Evolutionary conservation across 2,888 invertebrate species (phyloP).

Genomic region (Leptinotarsa tumamoca): DNA sequence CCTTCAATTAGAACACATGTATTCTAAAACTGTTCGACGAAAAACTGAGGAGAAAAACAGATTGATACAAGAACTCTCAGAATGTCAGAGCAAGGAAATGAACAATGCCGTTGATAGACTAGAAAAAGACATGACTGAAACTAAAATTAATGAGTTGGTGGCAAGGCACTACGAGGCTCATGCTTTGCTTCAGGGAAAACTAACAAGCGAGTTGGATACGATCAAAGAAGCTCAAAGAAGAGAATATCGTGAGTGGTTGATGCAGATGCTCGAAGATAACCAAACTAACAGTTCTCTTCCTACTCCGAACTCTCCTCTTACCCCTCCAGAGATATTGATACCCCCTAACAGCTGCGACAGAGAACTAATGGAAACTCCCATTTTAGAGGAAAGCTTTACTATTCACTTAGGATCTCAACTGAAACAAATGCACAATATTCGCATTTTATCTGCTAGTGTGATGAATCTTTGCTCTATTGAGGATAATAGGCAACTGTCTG

Average conservation of each 20-base stretch:
- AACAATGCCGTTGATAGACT: slow-evolving; percentile 84
- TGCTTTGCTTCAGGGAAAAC: slow-evolving; percentile 85
- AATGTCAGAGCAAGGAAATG: slow-evolving; percentile 89
- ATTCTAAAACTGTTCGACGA: slow-evolving; percentile 83
- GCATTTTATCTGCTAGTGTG: slow-evolving; percentile 88
- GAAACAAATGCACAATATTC: slow-evolving; percentile 98
- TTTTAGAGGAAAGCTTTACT: slow-evolving; percentile 94
- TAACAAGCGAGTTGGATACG: slow-evolving; percentile 87
- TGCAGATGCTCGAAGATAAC: slow-evolving; percentile 81
- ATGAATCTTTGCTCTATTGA: slow-evolving; percentile 80
- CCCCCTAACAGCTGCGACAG: slow-evolving; percentile 42
- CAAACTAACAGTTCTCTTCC: slow-evolving; percentile 71
- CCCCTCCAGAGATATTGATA: slow-evolving; percentile 53
- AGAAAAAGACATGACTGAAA: slow-evolving; percentile 82
- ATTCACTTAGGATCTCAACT: slow-evolving; percentile 97
- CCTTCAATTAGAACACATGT: slow-evolving; percentile 87
- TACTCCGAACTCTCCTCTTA: slow-evolving; percentile 69
- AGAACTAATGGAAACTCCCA: slow-evolving; percentile 53
- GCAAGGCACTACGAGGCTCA: slow-evolving; percentile 86
- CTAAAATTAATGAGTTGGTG: slow-evolving; percentile 86
- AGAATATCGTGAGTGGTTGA: slow-evolving; percentile 91
- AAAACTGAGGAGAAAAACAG: slow-evolving; percentile 80
- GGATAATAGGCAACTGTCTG: slow-evolving; percentile 63
- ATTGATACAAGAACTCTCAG: slow-evolving; percentile 77
- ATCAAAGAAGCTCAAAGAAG: slow-evolving; percentile 86